Percentiles rank a stretch among this genome's conserved stretches.
These are phyloP conservation scores for Physocephala rufipes DNA, from an alignment of 2,888 invertebrate genomes.

Conservation along the genomic window DNA sequence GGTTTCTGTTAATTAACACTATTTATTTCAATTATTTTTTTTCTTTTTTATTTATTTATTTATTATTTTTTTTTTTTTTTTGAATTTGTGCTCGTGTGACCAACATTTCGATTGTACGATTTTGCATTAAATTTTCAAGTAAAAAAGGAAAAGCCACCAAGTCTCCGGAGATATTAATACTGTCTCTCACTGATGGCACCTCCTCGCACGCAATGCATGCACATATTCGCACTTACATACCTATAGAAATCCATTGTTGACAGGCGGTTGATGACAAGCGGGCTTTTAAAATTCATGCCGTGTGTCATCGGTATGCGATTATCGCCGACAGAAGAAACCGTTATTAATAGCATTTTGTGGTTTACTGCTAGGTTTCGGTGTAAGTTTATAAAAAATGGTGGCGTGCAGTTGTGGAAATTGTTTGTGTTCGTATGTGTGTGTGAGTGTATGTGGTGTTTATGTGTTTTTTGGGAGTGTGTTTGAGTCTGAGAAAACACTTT, in stretches of 20 bases:
- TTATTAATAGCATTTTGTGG: slow-evolving; percentile 28
- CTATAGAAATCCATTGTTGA: slow-evolving; percentile 18
- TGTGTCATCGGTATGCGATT: neutral
- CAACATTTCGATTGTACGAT: neutral
- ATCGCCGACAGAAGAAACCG: slow-evolving; percentile 16
- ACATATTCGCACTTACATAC: no score
- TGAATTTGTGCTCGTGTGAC: slow-evolving; percentile 6
- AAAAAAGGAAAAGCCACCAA: neutral
- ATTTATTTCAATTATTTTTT: no score
- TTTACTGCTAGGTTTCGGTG: slow-evolving; percentile 6
- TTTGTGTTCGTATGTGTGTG: slow-evolving; percentile 9
- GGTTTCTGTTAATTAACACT: no score
- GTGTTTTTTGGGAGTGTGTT: no score
- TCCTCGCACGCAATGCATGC: no score
- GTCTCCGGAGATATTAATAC: neutral
- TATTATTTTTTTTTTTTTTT: no score
- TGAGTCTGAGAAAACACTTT: no score
- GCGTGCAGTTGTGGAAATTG: neutral
- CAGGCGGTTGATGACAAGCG: neutral
- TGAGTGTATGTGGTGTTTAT: neutral
- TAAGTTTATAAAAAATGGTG: slow-evolving; percentile 1
- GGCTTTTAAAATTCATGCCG: slow-evolving; percentile 14
- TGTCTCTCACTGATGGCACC: neutral
- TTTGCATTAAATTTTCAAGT: slow-evolving; percentile 9
- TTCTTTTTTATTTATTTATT: no score